These are phyloP conservation scores for Microcebus jonahi DNA, from an alignment of 2,113 vertebrate species.

Conservation along the genomic window DNA sequence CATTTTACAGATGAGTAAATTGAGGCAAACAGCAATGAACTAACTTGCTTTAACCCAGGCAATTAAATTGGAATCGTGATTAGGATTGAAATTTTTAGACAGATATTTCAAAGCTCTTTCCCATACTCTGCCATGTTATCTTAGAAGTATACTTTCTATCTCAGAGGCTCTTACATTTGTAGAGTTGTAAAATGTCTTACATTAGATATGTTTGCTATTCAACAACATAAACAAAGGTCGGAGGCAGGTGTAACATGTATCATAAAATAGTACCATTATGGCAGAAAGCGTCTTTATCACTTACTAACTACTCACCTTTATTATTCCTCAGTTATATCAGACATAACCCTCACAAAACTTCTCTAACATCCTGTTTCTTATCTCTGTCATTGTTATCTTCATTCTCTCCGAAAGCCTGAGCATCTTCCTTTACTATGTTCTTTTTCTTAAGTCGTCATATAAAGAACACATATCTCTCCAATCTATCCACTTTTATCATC, in stretches of 20 bases:
- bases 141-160: background rate
- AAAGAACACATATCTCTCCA: background rate
- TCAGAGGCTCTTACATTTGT: background rate
- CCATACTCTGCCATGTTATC: background rate
- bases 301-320: background rate
- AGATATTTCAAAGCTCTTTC: background rate
- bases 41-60: background rate
- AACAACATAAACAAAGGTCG: background rate
- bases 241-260: background rate
- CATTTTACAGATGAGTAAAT: background rate
- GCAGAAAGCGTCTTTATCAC: background rate
- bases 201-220: background rate
- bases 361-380: background rate
- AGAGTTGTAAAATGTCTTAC: background rate
- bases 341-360: background rate
- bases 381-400: background rate
- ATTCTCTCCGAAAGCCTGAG: background rate
- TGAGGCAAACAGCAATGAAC: background rate
- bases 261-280: background rate
- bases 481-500: background rate
- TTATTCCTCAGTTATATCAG: background rate
- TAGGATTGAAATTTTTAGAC: background rate
- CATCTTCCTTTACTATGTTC: background rate
- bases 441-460: background rate
- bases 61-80: background rate